Base-by-base conservation (phyloP, 2,113 vertebrate genomes). In the Myiozetetes cayanensis region DNA sequence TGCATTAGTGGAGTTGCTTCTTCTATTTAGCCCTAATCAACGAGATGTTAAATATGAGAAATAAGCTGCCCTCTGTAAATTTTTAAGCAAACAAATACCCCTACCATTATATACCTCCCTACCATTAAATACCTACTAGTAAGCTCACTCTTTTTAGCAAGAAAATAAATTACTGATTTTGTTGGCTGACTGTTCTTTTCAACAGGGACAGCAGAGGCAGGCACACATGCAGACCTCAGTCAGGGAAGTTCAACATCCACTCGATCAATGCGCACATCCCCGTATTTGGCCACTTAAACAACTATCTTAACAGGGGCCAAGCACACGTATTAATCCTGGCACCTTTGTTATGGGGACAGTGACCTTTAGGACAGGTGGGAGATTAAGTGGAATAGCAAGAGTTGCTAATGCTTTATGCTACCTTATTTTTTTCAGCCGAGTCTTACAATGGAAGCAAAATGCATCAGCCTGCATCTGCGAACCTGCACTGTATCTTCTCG, bases 141-240 rank as follows among this genome's bases (percentile, higher is more conserved):
- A 37, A 77, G 22, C n/a, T 84, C 72, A 66, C 14, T 53, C 49
- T 75, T 91, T 65, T 58, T 46, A 27, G 33, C 31, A 95, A 65
- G 27, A 75, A 76, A 84, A 25, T 1, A 74, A 92, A 85, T 53
- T 33, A 53, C 0, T 0, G 7, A 70, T 18, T 90, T 47, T 37
- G 41, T 43, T 49, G 25, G 35, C 55, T 33, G 41, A 49, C 53
- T 20, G 3, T 58, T 78, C 25, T 35, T 75, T 87, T 46, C 88
- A 10, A 11, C 0, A 0, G 23, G 9, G 20, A 53, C 23, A 31
- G 47, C 47, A n/a, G 43, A 66, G 31, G 46, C 0, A 0, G 75
- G 8, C 30, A 52, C 0, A 0, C 4, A 9, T 3, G 1, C 4
- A 0, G 25, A 77, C 16, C 11, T 59, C 56, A 41, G 72, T 19